Evolutionary conservation across 2,113 vertebrate genomes (phyloP).

Genomic region (Labrus mixtus): DNA sequence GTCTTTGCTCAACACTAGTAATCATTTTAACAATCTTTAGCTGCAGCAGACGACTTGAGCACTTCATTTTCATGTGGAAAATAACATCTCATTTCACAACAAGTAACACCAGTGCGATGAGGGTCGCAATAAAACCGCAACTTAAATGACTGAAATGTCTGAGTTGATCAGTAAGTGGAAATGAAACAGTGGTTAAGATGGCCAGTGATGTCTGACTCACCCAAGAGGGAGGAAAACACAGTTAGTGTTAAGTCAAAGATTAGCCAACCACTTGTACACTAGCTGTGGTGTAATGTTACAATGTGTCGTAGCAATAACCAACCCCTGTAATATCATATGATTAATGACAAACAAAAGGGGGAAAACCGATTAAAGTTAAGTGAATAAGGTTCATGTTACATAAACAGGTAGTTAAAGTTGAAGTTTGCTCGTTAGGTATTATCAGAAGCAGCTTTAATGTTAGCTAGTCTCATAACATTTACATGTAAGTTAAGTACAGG

Average conservation of each 20-base stretch:
- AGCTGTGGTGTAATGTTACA: not conserved
- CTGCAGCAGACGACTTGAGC: not conserved
- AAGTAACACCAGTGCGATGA: not conserved
- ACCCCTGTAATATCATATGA: rapidly evolving
- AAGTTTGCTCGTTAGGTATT: conserved; percentile 28
- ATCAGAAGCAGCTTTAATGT: not conserved
- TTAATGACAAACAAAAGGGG: rapidly evolving
- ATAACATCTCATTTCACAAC: not conserved
- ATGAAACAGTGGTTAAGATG: not conserved
- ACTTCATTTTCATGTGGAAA: not conserved
- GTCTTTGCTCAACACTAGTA: not conserved
- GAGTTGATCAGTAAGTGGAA: not conserved
- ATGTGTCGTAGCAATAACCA: not conserved
- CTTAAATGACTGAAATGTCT: not conserved
- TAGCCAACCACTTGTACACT: not conserved
- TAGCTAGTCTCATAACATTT: not conserved
- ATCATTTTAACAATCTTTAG: not conserved
- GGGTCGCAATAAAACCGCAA: not conserved
- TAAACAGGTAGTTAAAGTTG: conserved; percentile 42
- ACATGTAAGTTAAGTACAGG: not conserved
- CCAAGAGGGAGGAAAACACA: conserved; percentile 10
- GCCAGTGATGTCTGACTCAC: conserved; percentile 37
- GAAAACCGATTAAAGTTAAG: not conserved
- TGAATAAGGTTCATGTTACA: not conserved
- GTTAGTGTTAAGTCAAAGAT: conserved; percentile 10